Base-by-base conservation (phyloP, 2,797 vertebrate genomes). In the Hirundo rustica region DNA sequence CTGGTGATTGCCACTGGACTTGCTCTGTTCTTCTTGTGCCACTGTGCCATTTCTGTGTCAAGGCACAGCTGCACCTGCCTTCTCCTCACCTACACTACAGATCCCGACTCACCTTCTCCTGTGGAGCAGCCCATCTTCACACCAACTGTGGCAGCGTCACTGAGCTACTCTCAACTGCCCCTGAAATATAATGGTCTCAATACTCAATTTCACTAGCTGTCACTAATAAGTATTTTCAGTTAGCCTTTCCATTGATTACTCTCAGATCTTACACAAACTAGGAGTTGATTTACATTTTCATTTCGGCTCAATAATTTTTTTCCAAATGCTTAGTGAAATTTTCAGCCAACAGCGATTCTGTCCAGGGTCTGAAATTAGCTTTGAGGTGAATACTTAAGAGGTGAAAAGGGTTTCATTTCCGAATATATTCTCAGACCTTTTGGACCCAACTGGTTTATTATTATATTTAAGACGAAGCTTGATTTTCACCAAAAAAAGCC, bases 11-110 rank as follows among this genome's bases (percentile, higher is more conserved):
- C 5, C 73, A 64, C 13, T 13, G 21, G 70, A 34, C 21, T 47
- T 26, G 42, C 30, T 51, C 38, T 22, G 54, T 65, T 87, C 54
- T 38, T 42, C 53, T 17, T 34, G 13, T 34, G 29, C 48, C 30
- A 18, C 16, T 16, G 47, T 1, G 5, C 8, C 7, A 2, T 16
- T 48, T 51, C n/a, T 66, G n/a, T 5, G 2, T 11, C 19, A 71
- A 62, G 51, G 30, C 53, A 65, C 15, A 65, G 62, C 38, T 2
- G 4, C 20, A 22, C 12, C 47, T 47, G 30, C 48, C 42, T 14
- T 14, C 14, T 38, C 26, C 40, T 55, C 26, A 54, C 38, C 36
- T 8, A 21, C 29, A 32, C 30, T 14, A 32, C 0, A 5, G 40
- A 30, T 20, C 9, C 44, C 10, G 4, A 25, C 44, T 51, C 11